Conservation (phyloP, 2,113 vertebrate species). For the Sminthopsis crassicaudata region DNA sequence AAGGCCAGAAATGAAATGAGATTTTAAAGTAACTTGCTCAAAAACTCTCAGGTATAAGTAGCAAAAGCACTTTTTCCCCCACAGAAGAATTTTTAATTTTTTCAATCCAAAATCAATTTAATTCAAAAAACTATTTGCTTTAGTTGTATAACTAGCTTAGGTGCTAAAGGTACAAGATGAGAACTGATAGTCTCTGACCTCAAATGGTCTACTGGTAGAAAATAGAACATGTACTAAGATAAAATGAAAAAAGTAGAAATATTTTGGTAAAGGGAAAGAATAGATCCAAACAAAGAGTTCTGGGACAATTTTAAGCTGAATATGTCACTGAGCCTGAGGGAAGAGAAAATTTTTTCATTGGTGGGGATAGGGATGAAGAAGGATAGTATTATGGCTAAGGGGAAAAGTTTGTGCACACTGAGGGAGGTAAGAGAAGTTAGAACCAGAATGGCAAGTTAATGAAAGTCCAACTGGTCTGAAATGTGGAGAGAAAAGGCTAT, state of each 20-base stretch:
- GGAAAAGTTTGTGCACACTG: background rate
- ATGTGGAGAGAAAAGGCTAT: background rate
- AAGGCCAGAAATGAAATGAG: background rate
- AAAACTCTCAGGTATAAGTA: background rate
- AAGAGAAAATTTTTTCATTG: background rate
- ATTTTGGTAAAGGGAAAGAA: background rate
- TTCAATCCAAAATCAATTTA: background rate
- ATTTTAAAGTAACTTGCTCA: background rate
- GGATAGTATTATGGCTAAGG: background rate
- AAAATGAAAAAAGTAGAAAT: background rate
- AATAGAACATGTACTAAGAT: background rate
- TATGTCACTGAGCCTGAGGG: background rate
- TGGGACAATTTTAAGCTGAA: background rate
- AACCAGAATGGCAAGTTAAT: background rate
- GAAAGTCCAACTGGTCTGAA: background rate
- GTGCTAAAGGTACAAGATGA: background rate
- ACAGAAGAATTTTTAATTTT: background rate
- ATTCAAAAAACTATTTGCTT: background rate
- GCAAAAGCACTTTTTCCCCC: background rate
- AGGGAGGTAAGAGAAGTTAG: background rate
- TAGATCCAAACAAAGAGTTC: background rate
- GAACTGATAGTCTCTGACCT: background rate
- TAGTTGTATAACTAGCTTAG: background rate
- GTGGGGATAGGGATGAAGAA: background rate
- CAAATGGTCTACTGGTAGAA: background rate